Base-by-base conservation (phyloP, 2,113 vertebrate species). In the Trematomus loennbergii region DNA sequence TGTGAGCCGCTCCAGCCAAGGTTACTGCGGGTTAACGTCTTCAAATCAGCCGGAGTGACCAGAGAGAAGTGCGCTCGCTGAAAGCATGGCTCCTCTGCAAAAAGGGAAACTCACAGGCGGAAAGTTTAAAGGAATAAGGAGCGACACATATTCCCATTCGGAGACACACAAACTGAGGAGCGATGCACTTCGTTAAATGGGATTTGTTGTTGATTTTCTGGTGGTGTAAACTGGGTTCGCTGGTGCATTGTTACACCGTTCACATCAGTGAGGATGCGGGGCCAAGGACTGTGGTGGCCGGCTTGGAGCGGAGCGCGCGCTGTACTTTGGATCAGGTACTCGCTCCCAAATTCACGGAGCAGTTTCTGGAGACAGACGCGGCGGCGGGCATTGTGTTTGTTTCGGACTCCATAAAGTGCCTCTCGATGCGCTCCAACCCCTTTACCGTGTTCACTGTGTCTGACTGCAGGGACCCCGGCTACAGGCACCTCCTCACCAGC, bases 301-400 rank as follows among this genome's bases (percentile, higher is more conserved):
- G 77, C 46, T 87, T 84, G 88, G 63, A 83, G 70, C 79, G 73
- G 4, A 84, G 89, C 87, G 88, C 91, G 0, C 78, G 75, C 36
- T 96, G 95, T 53, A 49, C 77, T 46, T 54, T 96, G 92, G 90
- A 94, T 73, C 93, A 95, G 90, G 92, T 96, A 0, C 89, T 95
- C n/a, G 85, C 90, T 61, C 94, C 95, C 0, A 81, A 25, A 58
- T 94, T 93, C 84, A 72, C 93, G 0, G 48, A 85, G 68, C 84
- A 72, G 20, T 95, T 94, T 3, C 48, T 95, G 75, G 81, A 86
- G 29, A 87, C 89, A 0, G 91, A 95, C 83, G 40, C 85, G 7
- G 78, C 82, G 0, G 81, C 77, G 49, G 94, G 94, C 6, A 43
- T 68, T 0, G 91, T 95, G 68, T 87, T 89, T 10, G 70, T 94